Evolutionary conservation across 2,797 vertebrate species (phyloP).

Genomic region (Margarornis squamiger): DNA sequence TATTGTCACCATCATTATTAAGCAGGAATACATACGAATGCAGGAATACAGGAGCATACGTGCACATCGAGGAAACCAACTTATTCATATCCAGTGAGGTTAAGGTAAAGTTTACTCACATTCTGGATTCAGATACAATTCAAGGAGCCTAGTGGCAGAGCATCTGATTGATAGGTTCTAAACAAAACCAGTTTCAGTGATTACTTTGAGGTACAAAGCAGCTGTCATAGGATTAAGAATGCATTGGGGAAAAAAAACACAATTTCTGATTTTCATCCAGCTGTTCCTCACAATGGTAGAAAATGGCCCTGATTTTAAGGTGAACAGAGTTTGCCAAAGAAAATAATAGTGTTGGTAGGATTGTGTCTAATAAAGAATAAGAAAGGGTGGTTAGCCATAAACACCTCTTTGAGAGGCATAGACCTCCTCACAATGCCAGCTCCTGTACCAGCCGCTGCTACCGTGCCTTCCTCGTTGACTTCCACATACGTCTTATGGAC

Average conservation of each 20-base stretch:
- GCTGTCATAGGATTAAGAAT: not conserved
- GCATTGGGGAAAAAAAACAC: not conserved
- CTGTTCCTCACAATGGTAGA: not conserved
- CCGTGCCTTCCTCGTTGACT: constrained; percentile 90
- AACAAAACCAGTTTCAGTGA: not conserved
- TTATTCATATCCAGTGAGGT: not conserved
- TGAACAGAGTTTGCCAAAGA: constrained; percentile 71
- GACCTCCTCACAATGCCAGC: not conserved
- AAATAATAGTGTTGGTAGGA: constrained; percentile 58
- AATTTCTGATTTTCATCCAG: not conserved
- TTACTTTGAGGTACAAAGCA: not conserved
- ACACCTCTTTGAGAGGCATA: constrained; percentile 21
- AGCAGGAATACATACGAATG: not conserved
- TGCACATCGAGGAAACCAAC: not conserved
- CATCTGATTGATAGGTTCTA: not conserved
- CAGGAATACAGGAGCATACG: not conserved
- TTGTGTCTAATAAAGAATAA: constrained; percentile 73
- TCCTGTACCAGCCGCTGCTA: constrained; percentile 83
- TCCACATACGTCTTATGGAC: constrained; percentile 89
- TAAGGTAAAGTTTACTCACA: not conserved
- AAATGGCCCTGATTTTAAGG: constrained; percentile 50
- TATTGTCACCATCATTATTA: not conserved
- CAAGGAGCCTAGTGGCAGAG: not conserved
- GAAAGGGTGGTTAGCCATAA: constrained; percentile 73
- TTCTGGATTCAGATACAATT: not conserved